phyloP scores from a whole-genome alignment of 2,113 vertebrate genomes.

The Macheiramphus alcinus region DNA sequence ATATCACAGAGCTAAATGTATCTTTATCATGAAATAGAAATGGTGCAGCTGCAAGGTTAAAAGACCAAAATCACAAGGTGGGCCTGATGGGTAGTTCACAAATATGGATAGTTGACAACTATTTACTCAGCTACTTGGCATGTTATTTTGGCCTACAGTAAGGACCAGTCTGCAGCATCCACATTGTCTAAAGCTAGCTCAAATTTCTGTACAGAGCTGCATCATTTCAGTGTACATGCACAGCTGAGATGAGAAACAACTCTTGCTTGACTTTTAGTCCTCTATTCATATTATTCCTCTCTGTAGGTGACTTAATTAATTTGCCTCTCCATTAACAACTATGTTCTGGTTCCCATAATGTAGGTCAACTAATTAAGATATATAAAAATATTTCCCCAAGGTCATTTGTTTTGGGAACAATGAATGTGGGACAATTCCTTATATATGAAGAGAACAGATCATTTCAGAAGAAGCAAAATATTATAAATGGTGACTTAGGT shows the following conservation, averaged over 20 bases:
- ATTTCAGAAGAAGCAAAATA: slow-evolving; percentile 8
- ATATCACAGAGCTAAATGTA: background rate
- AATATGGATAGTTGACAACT: background rate
- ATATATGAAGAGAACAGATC: background rate
- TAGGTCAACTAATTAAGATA: slow-evolving; percentile 62
- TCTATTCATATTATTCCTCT: background rate
- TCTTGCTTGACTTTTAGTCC: slow-evolving; percentile 8
- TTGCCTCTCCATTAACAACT: slow-evolving; percentile 27
- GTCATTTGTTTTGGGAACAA: slow-evolving; percentile 41
- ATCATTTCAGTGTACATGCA: background rate
- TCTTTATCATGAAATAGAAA: background rate
- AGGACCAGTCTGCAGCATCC: background rate
- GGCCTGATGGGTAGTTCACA: background rate
- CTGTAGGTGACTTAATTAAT: slow-evolving; percentile 28
- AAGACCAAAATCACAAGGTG: background rate
- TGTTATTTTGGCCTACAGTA: background rate
- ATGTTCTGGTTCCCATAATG: slow-evolving; percentile 24
- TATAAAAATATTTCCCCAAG: slow-evolving; percentile 57
- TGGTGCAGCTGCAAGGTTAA: background rate
- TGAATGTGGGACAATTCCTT: slow-evolving; percentile 37
- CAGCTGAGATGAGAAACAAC: background rate
- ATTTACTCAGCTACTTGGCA: background rate
- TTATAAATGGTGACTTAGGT: background rate
- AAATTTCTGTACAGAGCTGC: background rate
- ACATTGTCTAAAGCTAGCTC: background rate